Conservation (phyloP, 2,113 vertebrate species). For the Poicephalus gulielmi region DNA sequence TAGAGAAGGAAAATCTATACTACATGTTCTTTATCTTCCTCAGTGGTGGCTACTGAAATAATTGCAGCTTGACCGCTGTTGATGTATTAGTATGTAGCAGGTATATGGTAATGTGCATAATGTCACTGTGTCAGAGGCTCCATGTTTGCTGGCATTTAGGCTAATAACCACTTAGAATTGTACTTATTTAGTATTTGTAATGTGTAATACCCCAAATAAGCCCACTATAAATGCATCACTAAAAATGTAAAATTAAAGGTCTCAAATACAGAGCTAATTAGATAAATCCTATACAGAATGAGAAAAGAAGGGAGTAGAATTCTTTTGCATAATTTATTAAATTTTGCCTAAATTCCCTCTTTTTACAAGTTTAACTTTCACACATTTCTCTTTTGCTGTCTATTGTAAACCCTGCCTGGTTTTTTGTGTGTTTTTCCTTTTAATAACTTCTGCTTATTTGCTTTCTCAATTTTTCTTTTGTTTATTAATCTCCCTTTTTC, state of each 20-base stretch:
- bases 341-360: neutral
- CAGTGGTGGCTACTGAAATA: neutral
- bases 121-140: neutral
- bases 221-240: neutral
- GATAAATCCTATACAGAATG: neutral
- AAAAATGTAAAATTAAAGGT: neutral
- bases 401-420: neutral
- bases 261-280: neutral
- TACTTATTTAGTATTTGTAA: neutral
- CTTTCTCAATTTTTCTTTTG: neutral
- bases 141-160: neutral
- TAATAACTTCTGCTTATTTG: neutral
- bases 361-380: neutral
- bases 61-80: slow-evolving; percentile 9
- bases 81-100: slow-evolving; percentile 19
- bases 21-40: slow-evolving; percentile 24
- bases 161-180: neutral
- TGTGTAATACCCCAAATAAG: neutral
- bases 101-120: neutral
- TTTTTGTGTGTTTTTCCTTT: neutral
- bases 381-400: neutral
- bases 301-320: neutral
- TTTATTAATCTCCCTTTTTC: neutral
- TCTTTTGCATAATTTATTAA: neutral
- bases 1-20: slow-evolving; percentile 54